Percentiles rank a stretch among this genome's conserved stretches.
Evolutionary conservation across 2,888 invertebrate genomes (phyloP).

Genomic region (Watsonalla binaria): DNA sequence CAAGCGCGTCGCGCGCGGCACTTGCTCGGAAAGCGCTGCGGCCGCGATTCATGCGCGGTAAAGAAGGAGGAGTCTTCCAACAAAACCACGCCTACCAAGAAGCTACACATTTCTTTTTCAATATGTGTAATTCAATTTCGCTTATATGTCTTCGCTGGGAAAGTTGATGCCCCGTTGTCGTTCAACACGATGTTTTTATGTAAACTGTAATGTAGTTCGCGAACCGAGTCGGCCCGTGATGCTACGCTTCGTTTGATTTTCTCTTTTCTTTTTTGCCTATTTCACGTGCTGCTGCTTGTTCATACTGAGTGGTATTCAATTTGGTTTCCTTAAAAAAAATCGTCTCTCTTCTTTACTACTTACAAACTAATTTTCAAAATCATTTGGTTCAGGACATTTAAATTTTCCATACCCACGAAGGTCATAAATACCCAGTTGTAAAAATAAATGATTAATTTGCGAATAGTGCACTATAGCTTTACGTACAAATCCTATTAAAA

Average conservation of each 20-base stretch:
- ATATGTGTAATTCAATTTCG: conserved; percentile 80
- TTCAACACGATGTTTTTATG: conserved; percentile 79
- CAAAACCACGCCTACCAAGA: conserved; percentile 76
- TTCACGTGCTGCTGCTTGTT: conserved; percentile 68
- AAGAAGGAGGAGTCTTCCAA: conserved; percentile 69
- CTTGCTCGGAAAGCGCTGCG: conserved; percentile 50
- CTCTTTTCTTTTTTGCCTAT: conserved; percentile 60
- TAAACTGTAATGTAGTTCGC: conserved; percentile 78
- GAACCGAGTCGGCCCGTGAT: conserved; percentile 69
- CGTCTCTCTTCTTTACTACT: no score
- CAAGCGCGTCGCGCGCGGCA: conserved; percentile 38
- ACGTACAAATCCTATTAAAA: conserved; percentile 4
- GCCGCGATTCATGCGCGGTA: conserved; percentile 68
- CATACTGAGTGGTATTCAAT: conserved; percentile 46
- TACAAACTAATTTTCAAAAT: not conserved
- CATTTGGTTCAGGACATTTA: not conserved
- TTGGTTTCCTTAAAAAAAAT: conserved; percentile 21
- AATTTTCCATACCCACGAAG: no score
- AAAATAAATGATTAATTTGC: no score
- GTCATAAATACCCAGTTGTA: no score
- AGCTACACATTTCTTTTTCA: conserved; percentile 79
- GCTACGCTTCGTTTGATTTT: conserved; percentile 62
- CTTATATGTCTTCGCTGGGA: conserved; percentile 77
- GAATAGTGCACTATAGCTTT: not conserved
- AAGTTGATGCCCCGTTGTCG: conserved; percentile 79